A percentile compares a stretch with the other conserved stretches of the same genome.
phyloP scores from a whole-genome alignment of 2,797 vertebrate species.

The Petrocephalus schoutedeni region DNA sequence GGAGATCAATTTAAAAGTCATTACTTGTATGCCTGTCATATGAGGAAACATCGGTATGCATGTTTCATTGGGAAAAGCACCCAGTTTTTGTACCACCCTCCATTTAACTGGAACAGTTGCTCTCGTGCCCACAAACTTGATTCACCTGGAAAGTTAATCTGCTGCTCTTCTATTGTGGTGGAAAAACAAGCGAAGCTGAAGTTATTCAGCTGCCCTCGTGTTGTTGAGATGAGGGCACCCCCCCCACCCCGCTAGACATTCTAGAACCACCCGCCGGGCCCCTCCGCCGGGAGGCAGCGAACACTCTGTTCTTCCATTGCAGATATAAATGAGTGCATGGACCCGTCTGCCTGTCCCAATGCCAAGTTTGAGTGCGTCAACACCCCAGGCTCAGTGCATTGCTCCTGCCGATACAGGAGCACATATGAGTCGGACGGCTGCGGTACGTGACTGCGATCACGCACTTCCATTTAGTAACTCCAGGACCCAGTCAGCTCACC shows the following conservation, averaged over 20 bases:
- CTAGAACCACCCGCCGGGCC: background rate
- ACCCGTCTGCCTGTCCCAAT: conserved; percentile 56
- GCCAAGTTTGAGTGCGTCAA: conserved; percentile 75
- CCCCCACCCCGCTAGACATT: background rate
- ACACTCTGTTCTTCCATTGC: conserved; percentile 16
- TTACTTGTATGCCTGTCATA: background rate
- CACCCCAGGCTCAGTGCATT: conserved; percentile 57
- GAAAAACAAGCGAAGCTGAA: background rate
- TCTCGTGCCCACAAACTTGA: background rate
- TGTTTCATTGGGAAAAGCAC: background rate
- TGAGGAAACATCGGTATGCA: background rate
- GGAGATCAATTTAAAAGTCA: background rate
- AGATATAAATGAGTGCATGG: conserved; percentile 72
- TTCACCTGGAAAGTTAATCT: conserved; percentile 3
- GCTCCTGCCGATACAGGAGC: conserved; percentile 64
- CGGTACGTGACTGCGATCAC: conserved; percentile 50
- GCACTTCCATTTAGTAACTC: background rate
- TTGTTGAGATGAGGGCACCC: background rate
- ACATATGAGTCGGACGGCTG: conserved; percentile 50
- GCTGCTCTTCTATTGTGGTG: background rate
- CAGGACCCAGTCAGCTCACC: background rate
- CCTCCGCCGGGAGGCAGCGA: background rate
- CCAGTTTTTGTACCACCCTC: background rate
- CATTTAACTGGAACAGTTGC: background rate
- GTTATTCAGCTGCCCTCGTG: background rate